Evolutionary conservation across 2,888 invertebrate species (phyloP), one percentile per base, ranked within the genome.

Genomic region (Eupelmus urozonus): DNA sequence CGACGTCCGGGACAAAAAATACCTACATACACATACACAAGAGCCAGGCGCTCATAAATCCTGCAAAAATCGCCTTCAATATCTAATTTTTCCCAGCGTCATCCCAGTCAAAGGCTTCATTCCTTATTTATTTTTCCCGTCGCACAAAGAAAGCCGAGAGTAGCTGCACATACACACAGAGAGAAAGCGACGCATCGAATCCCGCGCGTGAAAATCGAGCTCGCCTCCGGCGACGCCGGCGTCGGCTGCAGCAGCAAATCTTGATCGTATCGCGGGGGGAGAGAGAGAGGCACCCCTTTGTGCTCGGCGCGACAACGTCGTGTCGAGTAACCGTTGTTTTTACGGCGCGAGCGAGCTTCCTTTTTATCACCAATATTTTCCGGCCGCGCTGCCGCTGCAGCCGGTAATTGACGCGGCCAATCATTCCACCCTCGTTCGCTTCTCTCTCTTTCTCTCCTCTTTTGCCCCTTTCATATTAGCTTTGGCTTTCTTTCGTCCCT

Each of bases 321-420:
- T 23, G 29, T 66, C 53, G 70, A 60, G 66, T 71, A 71, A 51
- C 71, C 45, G 59, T 77, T 72, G 60, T 66, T 71, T 77, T 55
- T 53, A 66, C 20, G 51, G 11, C 23, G 40, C 60, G 42, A 53
- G 40, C 16, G 29, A 45, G 27, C 27, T 63, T 57, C 45, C 25
- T 69, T 53, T 74, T 60, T 66, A 77, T 66, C 70, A 29, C 40
- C 69, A 65, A 74, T 70, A 74, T 74, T 70, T 78, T 69, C 29
- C 63, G n/a, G 2, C 34, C 5, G 7, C 16, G 49, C 49, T n/a
- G 42, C 3, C 11, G 55, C 20, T n/a, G 40, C 49, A 23, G 63
- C 51, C 40, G 42, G 45, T 74, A 74, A 78, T 74, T 78, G 74
- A 78, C 65, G 74, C 65, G 53, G 63, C 77, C 69, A 73, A 74